Percentiles rank a stretch among this genome's conserved stretches.
These are phyloP conservation scores for Palythoa grandiflora DNA, from an alignment of 92 coral and sea anemone genomes.

Conservation along the genomic window DNA sequence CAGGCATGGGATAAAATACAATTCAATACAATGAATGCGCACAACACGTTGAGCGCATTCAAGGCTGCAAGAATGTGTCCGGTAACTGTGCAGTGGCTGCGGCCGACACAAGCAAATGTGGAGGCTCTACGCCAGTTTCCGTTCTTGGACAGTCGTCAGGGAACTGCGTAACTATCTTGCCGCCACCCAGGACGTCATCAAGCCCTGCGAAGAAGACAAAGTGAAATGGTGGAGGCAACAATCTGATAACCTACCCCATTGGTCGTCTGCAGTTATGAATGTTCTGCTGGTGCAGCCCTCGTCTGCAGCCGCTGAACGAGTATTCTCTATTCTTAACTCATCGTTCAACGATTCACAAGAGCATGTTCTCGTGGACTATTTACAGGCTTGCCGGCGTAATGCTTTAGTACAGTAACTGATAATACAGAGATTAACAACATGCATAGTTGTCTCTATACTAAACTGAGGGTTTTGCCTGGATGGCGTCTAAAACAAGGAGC, in stretches of 20 bases:
- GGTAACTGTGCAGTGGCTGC: neutral
- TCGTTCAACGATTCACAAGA: neutral
- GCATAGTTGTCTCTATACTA: no score
- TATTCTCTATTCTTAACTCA: conserved; percentile 55
- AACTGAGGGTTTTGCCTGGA: conserved; percentile 16
- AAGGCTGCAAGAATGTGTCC: no score
- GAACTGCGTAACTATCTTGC: neutral
- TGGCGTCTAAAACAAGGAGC: neutral
- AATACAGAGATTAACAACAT: no score
- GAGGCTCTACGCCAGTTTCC: conserved; percentile 45
- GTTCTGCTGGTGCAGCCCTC: conserved; percentile 54
- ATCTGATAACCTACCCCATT: conserved; percentile 39
- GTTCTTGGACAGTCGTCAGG: conserved; percentile 38
- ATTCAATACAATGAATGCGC: no score
- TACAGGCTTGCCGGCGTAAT: conserved; percentile 25
- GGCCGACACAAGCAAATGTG: conserved; percentile 45
- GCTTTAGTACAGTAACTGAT: no score
- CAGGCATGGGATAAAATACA: no score
- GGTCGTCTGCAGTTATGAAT: conserved; percentile 62
- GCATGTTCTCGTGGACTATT: conserved; percentile 61
- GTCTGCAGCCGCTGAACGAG: conserved; percentile 60
- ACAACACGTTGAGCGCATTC: no score
- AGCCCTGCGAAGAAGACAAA: conserved; percentile 28
- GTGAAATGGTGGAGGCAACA: conserved; percentile 69
- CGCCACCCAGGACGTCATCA: no score